Conservation (phyloP, 2,113 vertebrate species). For the Pongo abelii region DNA sequence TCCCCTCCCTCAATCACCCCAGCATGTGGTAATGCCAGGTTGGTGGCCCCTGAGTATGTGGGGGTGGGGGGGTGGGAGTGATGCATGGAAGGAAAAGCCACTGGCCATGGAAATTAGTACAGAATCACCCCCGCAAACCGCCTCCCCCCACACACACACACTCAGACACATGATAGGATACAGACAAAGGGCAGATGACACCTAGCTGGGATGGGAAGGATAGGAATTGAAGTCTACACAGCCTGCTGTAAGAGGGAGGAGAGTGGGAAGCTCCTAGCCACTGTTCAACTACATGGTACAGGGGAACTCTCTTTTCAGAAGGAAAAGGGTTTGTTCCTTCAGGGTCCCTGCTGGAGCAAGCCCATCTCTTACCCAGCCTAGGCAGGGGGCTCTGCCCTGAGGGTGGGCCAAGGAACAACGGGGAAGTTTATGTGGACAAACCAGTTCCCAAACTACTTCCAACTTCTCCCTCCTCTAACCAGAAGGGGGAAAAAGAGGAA, state of each 20-base stretch:
- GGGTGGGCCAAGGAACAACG: slow-evolving; percentile 61
- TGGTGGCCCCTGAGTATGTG: slow-evolving; percentile 78
- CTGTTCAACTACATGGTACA: slow-evolving; percentile 72
- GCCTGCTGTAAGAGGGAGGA: slow-evolving; percentile 73
- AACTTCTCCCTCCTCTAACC: slow-evolving; percentile 52
- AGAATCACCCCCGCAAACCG: slow-evolving; percentile 60
- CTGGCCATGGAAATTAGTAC: slow-evolving; percentile 78
- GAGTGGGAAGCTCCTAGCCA: slow-evolving; percentile 71
- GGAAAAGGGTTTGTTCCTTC: slow-evolving; percentile 58
- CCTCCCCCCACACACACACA: slow-evolving; percentile 6
- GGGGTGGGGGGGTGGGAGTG: slow-evolving; percentile 72
- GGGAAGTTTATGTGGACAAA: slow-evolving; percentile 69
- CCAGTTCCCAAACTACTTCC: slow-evolving; percentile 70
- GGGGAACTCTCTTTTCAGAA: slow-evolving; percentile 55
- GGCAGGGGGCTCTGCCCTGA: slow-evolving; percentile 70
- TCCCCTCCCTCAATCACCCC: slow-evolving; percentile 79
- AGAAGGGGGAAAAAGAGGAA: slow-evolving; percentile 21
- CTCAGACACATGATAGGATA: slow-evolving; percentile 80
- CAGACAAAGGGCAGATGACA: slow-evolving; percentile 60
- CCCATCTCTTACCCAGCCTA: slow-evolving; percentile 66
- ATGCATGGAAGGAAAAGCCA: slow-evolving; percentile 81
- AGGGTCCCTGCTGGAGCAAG: slow-evolving; percentile 71
- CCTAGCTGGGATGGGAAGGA: slow-evolving; percentile 71
- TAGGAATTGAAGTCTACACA: slow-evolving; percentile 77
- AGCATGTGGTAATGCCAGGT: slow-evolving; percentile 80